Evolutionary conservation across 2,113 vertebrate genomes (phyloP).

Genomic region (Heloderma charlesbogerti): DNA sequence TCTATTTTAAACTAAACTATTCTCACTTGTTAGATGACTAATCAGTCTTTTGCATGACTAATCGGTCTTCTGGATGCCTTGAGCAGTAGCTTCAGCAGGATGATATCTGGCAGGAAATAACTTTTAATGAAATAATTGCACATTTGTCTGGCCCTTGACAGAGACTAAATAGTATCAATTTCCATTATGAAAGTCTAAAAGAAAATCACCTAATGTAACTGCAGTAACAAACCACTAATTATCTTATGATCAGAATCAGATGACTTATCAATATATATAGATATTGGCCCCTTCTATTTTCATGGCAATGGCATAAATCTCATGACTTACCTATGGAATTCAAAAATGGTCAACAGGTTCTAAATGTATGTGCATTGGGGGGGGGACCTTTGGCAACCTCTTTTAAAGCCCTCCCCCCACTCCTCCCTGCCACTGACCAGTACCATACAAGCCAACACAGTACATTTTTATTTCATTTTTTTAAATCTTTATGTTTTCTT

Average conservation of each 20-base stretch:
- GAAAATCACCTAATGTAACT: slow-evolving; percentile 7
- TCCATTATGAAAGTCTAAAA: slow-evolving; percentile 34
- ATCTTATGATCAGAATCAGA: slow-evolving; percentile 33
- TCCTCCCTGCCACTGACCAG: too few relatives aligned
- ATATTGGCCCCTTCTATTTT: background rate
- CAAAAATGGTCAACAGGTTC: background rate
- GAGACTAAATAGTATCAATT: slow-evolving; percentile 28
- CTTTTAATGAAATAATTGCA: slow-evolving; percentile 49
- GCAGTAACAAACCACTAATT: slow-evolving; percentile 27
- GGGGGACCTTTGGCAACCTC: background rate
- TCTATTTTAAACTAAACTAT: slow-evolving; percentile 58
- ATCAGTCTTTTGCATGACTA: slow-evolving; percentile 55
- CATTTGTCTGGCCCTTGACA: slow-evolving; percentile 55
- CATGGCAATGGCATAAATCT: background rate
- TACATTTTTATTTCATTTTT: background rate
- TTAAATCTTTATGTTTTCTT: background rate
- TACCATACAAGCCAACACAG: background rate
- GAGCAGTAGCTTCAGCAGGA: slow-evolving; percentile 33
- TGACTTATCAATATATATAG: background rate
- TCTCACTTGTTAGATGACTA: slow-evolving; percentile 57
- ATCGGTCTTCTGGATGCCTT: slow-evolving; percentile 42
- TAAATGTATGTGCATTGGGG: background rate
- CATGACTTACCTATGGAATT: background rate
- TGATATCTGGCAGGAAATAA: slow-evolving; percentile 49
- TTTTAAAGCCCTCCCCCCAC: background rate